Evolutionary conservation across 2,797 vertebrate species (phyloP), one percentile per base, ranked within the genome.

Genomic region (Gymnothorax javanicus): DNA sequence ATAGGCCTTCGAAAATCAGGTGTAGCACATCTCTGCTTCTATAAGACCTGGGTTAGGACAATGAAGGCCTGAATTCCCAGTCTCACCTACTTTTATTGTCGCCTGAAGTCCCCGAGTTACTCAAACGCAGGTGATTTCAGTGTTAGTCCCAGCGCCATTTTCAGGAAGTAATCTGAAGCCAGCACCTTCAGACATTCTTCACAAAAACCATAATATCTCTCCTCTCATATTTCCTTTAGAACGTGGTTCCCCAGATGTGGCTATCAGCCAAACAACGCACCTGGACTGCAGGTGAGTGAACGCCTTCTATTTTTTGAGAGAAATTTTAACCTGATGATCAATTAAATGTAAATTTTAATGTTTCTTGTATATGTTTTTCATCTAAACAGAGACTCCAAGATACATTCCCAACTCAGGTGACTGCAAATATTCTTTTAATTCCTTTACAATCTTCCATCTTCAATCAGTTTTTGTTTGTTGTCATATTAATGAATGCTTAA

Each of bases 381-480:
- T 62, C 87, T 0, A 15, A 86, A 86, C 87, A 85, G 95, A 95
- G 52, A 89, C 89, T 62, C 83, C 93, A 7, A 90, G 92, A 92
- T 96, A 95, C 91, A 96, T 96, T 89, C 96, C 96, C 7, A 95
- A 95, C 86, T 94, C 95, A 90, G 96, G 96, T 96, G 86, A 11
- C 50, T 81, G 9, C 43, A 82, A 59, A 15, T 59, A 8, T 83
- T 56, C 8, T 69, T 33, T 82, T 12, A 8, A 67, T 50, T 59
- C 27, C 15, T 60, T 58, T 6, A 60, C 52, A 56, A 69, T 67
- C 33, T 52, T 59, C 60, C 8, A 84, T 67, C 33, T 85, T n/a
- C 17, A 50, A 67, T 43, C 0, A 75, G 7, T 43, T 91, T 56
- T 60, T 52, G 58, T 25, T 25, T 83, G 71, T 54, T 83, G 33